Conservation (phyloP, 2,888 invertebrate species). For the Hemithea aestivaria region DNA sequence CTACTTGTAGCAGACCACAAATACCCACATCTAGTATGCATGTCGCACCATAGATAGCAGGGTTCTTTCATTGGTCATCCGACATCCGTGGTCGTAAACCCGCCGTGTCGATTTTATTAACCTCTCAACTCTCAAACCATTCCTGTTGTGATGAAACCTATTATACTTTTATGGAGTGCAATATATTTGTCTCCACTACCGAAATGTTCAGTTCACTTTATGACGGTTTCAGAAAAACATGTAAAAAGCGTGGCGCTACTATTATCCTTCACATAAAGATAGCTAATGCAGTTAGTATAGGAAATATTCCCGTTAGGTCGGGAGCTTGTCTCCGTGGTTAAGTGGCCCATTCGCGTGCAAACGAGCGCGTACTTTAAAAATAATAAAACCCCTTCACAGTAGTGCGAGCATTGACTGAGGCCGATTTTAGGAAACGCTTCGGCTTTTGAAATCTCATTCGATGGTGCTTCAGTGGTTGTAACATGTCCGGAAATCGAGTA, state of each 20-base stretch:
- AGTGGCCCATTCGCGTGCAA: constrained; percentile 80
- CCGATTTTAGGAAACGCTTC: constrained; percentile 20
- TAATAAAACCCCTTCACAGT: constrained; percentile 72
- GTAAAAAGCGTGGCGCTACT: constrained; percentile 72
- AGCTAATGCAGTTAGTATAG: constrained; percentile 62
- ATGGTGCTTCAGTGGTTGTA: constrained; percentile 16
- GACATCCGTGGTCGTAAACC: constrained; percentile 48
- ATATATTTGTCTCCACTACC: constrained; percentile 34
- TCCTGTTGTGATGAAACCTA: constrained; percentile 40
- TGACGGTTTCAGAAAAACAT: constrained; percentile 52
- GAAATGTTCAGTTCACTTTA: constrained; percentile 36
- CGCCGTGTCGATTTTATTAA: constrained; percentile 48
- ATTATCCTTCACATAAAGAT: constrained; percentile 68
- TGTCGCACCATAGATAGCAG: constrained; percentile 43
- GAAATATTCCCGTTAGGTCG: constrained; percentile 51
- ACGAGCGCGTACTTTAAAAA: constrained; percentile 77
- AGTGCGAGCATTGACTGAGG: constrained; percentile 29
- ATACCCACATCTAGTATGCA: constrained; percentile 12
- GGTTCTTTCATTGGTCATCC: constrained; percentile 37
- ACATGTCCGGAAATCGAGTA: constrained; percentile 15
- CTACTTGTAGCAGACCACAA: too few relatives aligned
- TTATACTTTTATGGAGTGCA: constrained; percentile 42
- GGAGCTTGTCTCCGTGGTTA: constrained; percentile 72
- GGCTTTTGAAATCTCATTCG: constrained; percentile 22
- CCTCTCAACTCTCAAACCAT: constrained; percentile 32